A percentile compares a stretch with the other conserved stretches of the same genome.
Evolutionary conservation across 2,888 invertebrate genomes (phyloP).

Genomic region (Epicampocera succincta): DNA sequence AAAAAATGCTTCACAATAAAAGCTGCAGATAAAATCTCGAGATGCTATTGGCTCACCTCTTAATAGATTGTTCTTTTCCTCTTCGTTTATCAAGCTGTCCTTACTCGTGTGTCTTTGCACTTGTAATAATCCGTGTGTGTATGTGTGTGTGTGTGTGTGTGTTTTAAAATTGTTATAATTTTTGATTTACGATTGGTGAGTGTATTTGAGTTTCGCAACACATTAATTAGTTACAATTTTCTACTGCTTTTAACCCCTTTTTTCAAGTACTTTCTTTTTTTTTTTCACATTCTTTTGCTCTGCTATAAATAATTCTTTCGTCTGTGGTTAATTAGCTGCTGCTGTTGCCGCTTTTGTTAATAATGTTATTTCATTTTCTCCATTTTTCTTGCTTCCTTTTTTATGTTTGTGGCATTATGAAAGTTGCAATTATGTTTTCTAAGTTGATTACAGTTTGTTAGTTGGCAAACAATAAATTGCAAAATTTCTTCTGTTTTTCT

Average conservation of each 20-base stretch:
- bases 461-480: slow-evolving; percentile 47
- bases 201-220: slow-evolving; percentile 40
- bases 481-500: slow-evolving; percentile 7
- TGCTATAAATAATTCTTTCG: slow-evolving; percentile 48
- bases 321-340: slow-evolving; percentile 62
- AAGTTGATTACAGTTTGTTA: slow-evolving; percentile 37
- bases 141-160: not conserved
- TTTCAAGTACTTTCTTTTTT: slow-evolving; percentile 17
- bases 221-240: slow-evolving; percentile 62
- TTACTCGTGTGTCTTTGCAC: not conserved
- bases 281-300: slow-evolving; percentile 25
- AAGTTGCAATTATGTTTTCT: slow-evolving; percentile 27
- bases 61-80: not conserved
- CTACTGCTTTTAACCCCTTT: slow-evolving; percentile 33
- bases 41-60: not conserved
- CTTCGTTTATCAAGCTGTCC: not conserved
- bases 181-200: slow-evolving; percentile 57
- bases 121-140: not conserved
- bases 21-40: not conserved
- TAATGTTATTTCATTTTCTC: not conserved
- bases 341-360: not conserved
- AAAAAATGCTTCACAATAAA: not conserved
- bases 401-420: slow-evolving; percentile 31
- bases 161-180: slow-evolving; percentile 7
- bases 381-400: not conserved